Evolutionary conservation across 2,888 invertebrate genomes (phyloP), one percentile per base, ranked within the genome.

Genomic region (Tetranychus truncatus): DNA sequence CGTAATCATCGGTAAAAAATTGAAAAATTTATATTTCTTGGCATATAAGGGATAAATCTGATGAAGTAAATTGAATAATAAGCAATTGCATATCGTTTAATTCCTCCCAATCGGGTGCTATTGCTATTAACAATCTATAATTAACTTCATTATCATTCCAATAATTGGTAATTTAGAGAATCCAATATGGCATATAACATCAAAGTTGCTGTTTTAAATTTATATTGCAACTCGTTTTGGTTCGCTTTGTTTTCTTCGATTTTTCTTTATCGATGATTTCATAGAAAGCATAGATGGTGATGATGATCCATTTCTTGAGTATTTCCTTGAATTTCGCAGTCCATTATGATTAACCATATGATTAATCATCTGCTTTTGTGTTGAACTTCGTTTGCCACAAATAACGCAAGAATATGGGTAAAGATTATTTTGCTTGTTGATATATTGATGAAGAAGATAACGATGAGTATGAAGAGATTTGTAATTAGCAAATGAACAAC

Each of bases 271-370:
- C 1, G 55, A 15, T 7, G 15, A 55, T 15, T 15, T 55, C 55
- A 15, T 15, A 55, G 11, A 3, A 0, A 15, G 0, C 3, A 15
- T 55, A 15, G 15, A 55, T 55, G 55, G 15, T 7, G 55, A 55
- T 55, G 55, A 3, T 15, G 55, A 55, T 55, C 55, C 11, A 55
- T 15, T 15, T 55, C 15, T 9, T 15, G 55, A 55, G 3, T 55
- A 55, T 55, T 79, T 77, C 15, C 55, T 9, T 2, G 55, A 55
- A 15, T 15, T 9, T 55, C 15, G 0, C 2, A 55, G 55, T 0
- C 79, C 79, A 1, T 79, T 84, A 80, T 85, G 85, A 71, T 81
- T 80, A 66, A 82, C 80, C 83, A 85, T 84, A 80, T 86, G 86
- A 24, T 83, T 81, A 80, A 85, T 84, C 79, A 86, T 84, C 75